phyloP scores from a whole-genome alignment of 2,888 invertebrate species.

The Orthosia cruda region DNA sequence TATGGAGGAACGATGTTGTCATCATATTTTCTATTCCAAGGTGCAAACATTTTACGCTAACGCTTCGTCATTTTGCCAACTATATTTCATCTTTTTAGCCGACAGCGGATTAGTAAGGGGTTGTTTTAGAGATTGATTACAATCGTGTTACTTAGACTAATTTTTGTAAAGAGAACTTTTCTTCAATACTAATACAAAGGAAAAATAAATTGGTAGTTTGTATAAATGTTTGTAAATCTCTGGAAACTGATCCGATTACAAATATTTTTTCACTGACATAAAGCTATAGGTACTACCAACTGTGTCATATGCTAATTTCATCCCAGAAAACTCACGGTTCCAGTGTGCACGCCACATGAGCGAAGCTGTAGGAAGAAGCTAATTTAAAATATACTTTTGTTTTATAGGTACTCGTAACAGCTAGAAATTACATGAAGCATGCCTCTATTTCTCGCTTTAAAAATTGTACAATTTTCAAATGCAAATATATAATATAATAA shows the following conservation, averaged over 20 bases:
- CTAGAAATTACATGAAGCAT: not conserved
- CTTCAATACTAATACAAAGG: no score
- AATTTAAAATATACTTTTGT: no score
- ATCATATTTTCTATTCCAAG: not conserved
- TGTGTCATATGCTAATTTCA: not conserved
- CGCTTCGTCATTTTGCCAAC: not conserved
- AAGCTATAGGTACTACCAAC: not conserved
- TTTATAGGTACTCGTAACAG: not conserved
- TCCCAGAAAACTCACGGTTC: no score
- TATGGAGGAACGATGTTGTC: not conserved
- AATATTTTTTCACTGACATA: no score
- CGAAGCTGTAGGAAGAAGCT: not conserved
- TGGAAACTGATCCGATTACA: no score
- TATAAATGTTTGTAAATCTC: no score
- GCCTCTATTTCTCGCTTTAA: not conserved
- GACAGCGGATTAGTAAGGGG: not conserved
- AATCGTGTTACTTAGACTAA: not conserved
- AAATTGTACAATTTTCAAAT: conserved; percentile 38
- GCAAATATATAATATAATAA: no score
- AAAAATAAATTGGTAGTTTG: no score
- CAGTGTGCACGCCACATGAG: not conserved
- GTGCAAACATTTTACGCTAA: not conserved
- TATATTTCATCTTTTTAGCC: not conserved
- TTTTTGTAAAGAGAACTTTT: not conserved
- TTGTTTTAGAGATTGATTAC: not conserved